Conservation (phyloP, 2,888 invertebrate genomes). For the Taphrorychus bicolor region DNA sequence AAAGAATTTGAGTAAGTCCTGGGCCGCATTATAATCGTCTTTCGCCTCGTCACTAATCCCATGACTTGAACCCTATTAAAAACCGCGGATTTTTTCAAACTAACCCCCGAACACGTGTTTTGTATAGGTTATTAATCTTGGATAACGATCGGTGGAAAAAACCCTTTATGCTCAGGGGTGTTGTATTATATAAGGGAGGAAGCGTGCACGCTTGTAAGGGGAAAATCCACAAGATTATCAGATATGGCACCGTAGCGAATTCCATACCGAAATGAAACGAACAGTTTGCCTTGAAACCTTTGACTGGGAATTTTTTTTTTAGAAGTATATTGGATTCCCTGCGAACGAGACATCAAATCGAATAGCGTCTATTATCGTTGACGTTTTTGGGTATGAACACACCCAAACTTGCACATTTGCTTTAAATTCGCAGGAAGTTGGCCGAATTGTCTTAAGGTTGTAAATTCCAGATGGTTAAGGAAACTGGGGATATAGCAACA, state of each 20-base stretch:
- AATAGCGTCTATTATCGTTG: background rate
- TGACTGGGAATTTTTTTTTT: slow-evolving; percentile 32
- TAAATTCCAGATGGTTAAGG: slow-evolving; percentile 3
- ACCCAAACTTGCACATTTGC: background rate
- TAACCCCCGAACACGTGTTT: slow-evolving; percentile 23
- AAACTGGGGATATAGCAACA: slow-evolving; percentile 8
- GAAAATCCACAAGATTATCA: slow-evolving; percentile 40
- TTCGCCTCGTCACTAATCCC: background rate
- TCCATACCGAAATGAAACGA: slow-evolving; percentile 34
- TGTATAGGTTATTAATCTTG: slow-evolving; percentile 41
- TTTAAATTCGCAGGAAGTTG: background rate
- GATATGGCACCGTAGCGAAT: slow-evolving; percentile 41
- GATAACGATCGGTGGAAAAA: slow-evolving; percentile 40
- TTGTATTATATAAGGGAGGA: slow-evolving; percentile 38
- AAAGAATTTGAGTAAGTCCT: too few species aligned
- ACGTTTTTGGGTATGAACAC: background rate
- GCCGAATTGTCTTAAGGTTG: background rate
- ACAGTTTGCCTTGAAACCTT: slow-evolving; percentile 32
- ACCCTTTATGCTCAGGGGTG: slow-evolving; percentile 40
- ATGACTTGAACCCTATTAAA: background rate
- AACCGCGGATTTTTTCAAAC: background rate
- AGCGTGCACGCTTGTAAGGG: slow-evolving; percentile 36
- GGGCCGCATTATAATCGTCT: too few species aligned
- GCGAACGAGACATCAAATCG: slow-evolving; percentile 13
- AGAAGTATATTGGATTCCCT: slow-evolving; percentile 27